Conservation (phyloP, 2,113 vertebrate species). For the Nycticryphes semicollaris region DNA sequence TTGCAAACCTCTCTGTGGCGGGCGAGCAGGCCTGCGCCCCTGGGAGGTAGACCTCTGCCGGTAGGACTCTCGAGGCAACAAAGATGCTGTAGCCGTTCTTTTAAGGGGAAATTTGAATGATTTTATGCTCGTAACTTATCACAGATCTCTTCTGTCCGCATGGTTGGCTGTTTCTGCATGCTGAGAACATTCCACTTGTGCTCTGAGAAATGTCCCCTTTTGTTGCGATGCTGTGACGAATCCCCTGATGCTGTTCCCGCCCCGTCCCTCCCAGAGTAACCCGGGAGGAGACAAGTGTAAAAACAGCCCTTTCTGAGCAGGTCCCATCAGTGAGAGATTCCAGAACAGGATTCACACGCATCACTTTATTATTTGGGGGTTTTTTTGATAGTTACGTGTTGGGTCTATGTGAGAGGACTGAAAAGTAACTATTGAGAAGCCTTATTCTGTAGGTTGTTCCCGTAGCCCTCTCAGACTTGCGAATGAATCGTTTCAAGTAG, state of each 20-base stretch:
- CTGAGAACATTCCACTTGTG: background rate
- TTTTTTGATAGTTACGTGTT: background rate
- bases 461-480: slow-evolving; percentile 30
- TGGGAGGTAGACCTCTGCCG: background rate
- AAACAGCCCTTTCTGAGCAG: background rate
- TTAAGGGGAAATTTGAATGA: background rate
- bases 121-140: slow-evolving; percentile 13
- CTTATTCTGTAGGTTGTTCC: slow-evolving; percentile 48
- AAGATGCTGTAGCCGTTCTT: background rate
- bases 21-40: background rate
- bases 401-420: background rate
- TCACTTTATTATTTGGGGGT: too few relatives aligned
- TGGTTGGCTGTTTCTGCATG: slow-evolving; percentile 35
- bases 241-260: background rate
- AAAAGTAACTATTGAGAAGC: slow-evolving; percentile 29
- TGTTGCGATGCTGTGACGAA: background rate
- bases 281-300: background rate
- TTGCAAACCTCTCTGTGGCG: background rate
- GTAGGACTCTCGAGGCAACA: background rate
- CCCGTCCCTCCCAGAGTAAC: background rate
- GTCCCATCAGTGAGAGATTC: background rate
- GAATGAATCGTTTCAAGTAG: slow-evolving; percentile 46
- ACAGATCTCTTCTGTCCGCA: slow-evolving; percentile 24
- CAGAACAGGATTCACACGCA: background rate
- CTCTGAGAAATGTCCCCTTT: background rate